Evolutionary conservation across 1,140 invertebrate species (phyloP), one percentile per base, ranked within the genome.

Genomic region (Dolichoris vasculosae): DNA sequence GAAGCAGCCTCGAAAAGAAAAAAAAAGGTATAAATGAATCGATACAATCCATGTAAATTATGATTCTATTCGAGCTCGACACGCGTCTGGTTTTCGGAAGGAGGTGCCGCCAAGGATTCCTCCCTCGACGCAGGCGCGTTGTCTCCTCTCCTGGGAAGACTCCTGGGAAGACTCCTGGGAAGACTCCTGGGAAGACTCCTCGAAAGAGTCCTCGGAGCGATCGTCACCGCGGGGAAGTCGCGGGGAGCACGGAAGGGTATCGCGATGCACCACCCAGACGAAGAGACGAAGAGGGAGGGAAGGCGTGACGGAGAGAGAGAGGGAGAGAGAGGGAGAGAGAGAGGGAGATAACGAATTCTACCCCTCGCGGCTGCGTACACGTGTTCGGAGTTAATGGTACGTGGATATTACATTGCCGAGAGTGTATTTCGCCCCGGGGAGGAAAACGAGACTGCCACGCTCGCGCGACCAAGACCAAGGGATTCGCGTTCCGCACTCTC

Each of bases 301-400:
- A 32, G 15, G 30, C 1, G 63, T 2, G 63, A 15, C n/a, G n/a
- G 26, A 32, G 63, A 15, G 63, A 64, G 63, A 7, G 63, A n/a
- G 69, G 2, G 0, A 38, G 1, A 23, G 15, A 23, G 15, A 35
- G 15, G 35, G 35, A 17, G 67, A 38, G 3, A 38, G 15, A 38
- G 35, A 35, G 35, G 32, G 55, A 59, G n/a, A 59, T 4, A 17
- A 23, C 6, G 13, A 48, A 71, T 32, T 17, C 51, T 76, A 81
- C 78, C 78, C 84, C 84, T 85, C 69, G 71, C 69, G 43, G 83
- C 67, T 67, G 20, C 51, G 63, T 85, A 86, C 86, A 87, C 83
- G 83, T 87, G 86, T 87, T 83, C 73, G 85, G 35, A 86, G 85
- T 88, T 88, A 88, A 88, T 87, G 88, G 86, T 43, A 87, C 88